Base-by-base conservation (phyloP, 2,797 vertebrate genomes). In the Mycteria americana region DNA sequence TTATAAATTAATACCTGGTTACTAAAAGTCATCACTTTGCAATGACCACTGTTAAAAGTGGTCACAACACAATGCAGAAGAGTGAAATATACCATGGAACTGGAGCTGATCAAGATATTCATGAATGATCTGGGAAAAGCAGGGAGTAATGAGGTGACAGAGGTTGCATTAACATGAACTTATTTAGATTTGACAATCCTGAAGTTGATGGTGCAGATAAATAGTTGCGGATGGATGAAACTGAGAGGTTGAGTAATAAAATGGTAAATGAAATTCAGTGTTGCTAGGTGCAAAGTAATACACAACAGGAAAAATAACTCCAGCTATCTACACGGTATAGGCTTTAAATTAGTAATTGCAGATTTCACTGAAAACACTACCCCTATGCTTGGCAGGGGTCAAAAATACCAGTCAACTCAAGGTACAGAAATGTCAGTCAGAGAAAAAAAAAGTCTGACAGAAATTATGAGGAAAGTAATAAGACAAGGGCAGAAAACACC, bases 171-270 rank as follows among this genome's bases (percentile, higher is more conserved):
- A 91, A 46, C 30, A 53, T 2, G 23, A 74, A 70, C 23, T 85
- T 92, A 78, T 69, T 81, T 79, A 63, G 70, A 25, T 82, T 87
- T 76, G 46, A 69, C 27, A 33, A 8, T 63, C 50, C 54, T 89
- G 77, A 59, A 85, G 14, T n/a, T 93, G 91, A 91, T 87, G n/a
- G n/a, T 45, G 35, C 31, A 93, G 84, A 70, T 74, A 89, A 93
- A 91, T 79, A 92, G 18, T n/a, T 80, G 64, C 1, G 6, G 70
- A 63, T 87, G 70, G 51, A 56, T 91, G 78, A 89, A 94, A 91
- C 3, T 4, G 15, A 89, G 54, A 91, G 41, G 39, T 22, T 82
- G 63, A 74, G 41, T 74, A 94, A 89, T 87, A 74, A 94, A 95
- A 89, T 1, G 3, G 22, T 37, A 87, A 93, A 88, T 87, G 63